phyloP scores from a whole-genome alignment of 1,140 invertebrate species.

The Lordiphosa mommai region DNA sequence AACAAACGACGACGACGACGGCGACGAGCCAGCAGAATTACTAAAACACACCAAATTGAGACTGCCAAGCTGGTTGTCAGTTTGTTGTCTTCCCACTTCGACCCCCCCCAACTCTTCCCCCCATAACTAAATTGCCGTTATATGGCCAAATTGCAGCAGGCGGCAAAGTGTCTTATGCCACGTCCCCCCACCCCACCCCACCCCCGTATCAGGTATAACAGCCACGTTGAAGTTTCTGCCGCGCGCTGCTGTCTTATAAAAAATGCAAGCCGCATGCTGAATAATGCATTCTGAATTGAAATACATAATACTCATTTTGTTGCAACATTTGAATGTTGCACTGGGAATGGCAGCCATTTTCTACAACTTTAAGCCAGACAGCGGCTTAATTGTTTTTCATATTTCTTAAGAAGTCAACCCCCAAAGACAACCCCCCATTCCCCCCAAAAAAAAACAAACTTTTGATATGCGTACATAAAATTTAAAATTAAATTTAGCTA shows the following conservation, averaged over 20 bases:
- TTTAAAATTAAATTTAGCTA: constrained; percentile 67
- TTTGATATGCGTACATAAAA: constrained; percentile 71
- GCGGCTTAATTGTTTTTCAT: constrained; percentile 69
- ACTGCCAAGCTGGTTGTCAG: constrained; percentile 52
- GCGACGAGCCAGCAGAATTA: constrained; percentile 2
- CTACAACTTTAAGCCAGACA: constrained; percentile 36
- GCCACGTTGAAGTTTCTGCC: constrained; percentile 17
- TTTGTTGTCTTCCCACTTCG: constrained; percentile 26
- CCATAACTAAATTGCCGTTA: constrained; percentile 13
- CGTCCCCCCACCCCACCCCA: neutral
- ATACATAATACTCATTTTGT: constrained; percentile 73
- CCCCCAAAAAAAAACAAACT: no score
- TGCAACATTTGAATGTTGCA: constrained; percentile 49
- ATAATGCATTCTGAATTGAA: constrained; percentile 69
- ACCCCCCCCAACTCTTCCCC: neutral
- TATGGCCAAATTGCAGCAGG: constrained; percentile 39
- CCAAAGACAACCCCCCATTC: no score
- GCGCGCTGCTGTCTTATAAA: constrained; percentile 44
- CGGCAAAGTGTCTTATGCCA: constrained; percentile 29
- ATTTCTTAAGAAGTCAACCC: constrained; percentile 24
- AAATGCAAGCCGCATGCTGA: constrained; percentile 57
- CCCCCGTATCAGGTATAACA: constrained; percentile 10
- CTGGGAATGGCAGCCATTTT: constrained; percentile 49
- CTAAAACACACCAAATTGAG: constrained; percentile 25
- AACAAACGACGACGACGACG: constrained; percentile 23